Percentiles rank a stretch among this genome's conserved stretches.
Conservation (phyloP, 2,797 vertebrate genomes). For the Scolopax bukidnonensis region DNA sequence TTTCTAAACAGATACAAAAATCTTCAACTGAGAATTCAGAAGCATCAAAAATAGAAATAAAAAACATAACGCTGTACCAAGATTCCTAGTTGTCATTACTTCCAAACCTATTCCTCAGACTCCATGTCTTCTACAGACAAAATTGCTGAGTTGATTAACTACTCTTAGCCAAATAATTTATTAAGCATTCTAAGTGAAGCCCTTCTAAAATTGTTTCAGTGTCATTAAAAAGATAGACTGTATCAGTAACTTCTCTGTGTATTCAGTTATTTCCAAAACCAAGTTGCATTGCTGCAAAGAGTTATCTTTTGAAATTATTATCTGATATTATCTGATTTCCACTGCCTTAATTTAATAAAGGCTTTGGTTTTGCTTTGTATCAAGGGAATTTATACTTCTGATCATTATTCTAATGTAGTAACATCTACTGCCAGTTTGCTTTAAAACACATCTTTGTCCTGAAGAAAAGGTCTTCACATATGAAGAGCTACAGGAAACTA, state of each 20-base stretch:
- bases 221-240: neutral
- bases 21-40: neutral
- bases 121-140: neutral
- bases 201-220: neutral
- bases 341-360: neutral
- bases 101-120: neutral
- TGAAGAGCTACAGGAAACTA: neutral
- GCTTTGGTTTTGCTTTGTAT: neutral
- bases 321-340: neutral
- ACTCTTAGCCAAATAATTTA: neutral
- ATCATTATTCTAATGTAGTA: neutral
- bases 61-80: neutral
- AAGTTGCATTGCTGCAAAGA: neutral
- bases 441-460: neutral
- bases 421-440: neutral
- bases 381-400: neutral
- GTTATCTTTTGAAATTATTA: neutral
- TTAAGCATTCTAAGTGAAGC: neutral
- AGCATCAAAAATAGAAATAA: neutral
- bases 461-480: neutral
- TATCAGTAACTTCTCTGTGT: neutral
- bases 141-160: neutral
- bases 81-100: neutral
- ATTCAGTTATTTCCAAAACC: neutral
- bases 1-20: neutral